Evolutionary conservation across 1,140 invertebrate species (phyloP).

Genomic region (Habropoda laboriosa): DNA sequence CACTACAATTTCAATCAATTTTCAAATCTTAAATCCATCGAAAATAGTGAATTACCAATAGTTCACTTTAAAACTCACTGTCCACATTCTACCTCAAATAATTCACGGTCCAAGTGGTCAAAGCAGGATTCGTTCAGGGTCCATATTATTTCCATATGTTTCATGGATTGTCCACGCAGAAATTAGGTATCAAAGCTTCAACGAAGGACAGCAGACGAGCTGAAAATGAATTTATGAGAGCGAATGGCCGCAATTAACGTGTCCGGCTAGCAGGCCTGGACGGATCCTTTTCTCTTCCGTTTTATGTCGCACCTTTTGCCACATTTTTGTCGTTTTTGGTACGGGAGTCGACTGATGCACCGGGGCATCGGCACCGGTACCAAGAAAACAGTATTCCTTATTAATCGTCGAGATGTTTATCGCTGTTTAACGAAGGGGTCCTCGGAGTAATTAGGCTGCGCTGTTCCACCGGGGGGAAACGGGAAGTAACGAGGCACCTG

Average conservation of each 20-base stretch:
- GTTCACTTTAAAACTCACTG: no score
- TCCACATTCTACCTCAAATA: no score
- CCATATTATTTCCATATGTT: no score
- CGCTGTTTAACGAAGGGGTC: slow-evolving; percentile 57
- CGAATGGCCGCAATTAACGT: slow-evolving; percentile 27
- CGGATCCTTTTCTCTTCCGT: background rate
- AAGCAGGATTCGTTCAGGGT: no score
- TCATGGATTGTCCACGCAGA: background rate
- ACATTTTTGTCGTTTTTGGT: slow-evolving; percentile 30
- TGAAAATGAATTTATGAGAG: slow-evolving; percentile 38
- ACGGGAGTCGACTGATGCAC: slow-evolving; percentile 24
- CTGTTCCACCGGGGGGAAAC: slow-evolving; percentile 4
- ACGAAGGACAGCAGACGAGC: background rate
- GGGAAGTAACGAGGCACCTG: slow-evolving; percentile 56
- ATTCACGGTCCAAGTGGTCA: no score
- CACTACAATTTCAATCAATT: no score
- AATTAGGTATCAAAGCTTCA: background rate
- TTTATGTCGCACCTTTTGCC: slow-evolving; percentile 23
- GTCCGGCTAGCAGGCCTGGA: slow-evolving; percentile 1
- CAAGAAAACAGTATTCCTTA: slow-evolving; percentile 52
- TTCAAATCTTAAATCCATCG: no score
- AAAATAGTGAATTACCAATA: no score
- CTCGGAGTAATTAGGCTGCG: slow-evolving; percentile 53
- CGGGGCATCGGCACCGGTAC: background rate
- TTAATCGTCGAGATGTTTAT: slow-evolving; percentile 63